Percentiles rank a stretch among this genome's conserved stretches.
Evolutionary conservation across 2,888 invertebrate species (phyloP).

Genomic region (Myopa tessellatipennis): DNA sequence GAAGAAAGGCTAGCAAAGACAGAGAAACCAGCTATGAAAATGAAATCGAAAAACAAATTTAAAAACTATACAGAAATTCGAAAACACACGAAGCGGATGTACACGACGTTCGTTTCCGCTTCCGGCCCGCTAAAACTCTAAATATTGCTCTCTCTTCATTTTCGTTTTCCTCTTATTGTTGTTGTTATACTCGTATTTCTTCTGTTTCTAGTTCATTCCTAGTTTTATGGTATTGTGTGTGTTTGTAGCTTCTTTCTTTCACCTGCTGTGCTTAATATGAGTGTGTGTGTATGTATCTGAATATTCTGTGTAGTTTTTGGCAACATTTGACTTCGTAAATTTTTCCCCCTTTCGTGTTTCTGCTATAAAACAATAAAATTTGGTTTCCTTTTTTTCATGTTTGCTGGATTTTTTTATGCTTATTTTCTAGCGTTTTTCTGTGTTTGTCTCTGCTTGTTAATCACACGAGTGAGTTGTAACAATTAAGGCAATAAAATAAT

Average conservation of each 20-base stretch:
- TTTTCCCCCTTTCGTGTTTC: not conserved
- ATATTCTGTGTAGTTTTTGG: not conserved
- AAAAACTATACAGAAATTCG: not conserved
- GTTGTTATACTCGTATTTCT: not conserved
- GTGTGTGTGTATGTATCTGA: conserved; percentile 14
- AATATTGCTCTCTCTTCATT: conserved; percentile 7
- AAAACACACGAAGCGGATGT: conserved; percentile 52
- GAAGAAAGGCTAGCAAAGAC: not conserved
- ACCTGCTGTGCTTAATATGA: conserved; percentile 5
- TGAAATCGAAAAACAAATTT: not conserved
- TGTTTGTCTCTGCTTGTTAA: too few relatives aligned
- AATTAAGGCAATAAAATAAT: too few relatives aligned
- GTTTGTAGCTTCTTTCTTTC: not conserved
- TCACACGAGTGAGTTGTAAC: too few relatives aligned
- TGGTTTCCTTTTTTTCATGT: too few relatives aligned
- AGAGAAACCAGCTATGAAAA: not conserved
- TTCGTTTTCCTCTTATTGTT: not conserved
- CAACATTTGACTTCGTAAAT: not conserved
- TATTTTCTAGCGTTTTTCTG: too few relatives aligned
- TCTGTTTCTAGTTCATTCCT: not conserved
- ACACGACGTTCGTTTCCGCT: conserved; percentile 63
- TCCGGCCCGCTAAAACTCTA: conserved; percentile 51
- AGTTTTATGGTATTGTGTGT: not conserved
- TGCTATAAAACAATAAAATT: not conserved
- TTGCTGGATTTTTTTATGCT: too few relatives aligned